Evolutionary conservation across 2,888 invertebrate genomes (phyloP).

Genomic region (Andrena fulva): DNA sequence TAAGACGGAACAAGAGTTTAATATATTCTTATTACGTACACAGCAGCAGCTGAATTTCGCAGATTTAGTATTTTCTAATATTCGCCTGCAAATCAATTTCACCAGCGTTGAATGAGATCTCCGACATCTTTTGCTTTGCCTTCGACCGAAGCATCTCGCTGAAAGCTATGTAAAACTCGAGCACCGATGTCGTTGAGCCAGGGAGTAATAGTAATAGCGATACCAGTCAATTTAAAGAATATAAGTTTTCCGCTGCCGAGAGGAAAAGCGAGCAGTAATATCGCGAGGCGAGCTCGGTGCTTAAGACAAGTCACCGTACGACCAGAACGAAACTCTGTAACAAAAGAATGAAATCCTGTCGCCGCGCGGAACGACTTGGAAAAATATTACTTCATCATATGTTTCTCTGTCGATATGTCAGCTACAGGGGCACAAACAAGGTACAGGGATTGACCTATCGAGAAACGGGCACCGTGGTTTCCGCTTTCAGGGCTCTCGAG

Average conservation of each 20-base stretch:
- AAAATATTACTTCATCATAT: constrained; percentile 73
- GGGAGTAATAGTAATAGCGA: constrained; percentile 14
- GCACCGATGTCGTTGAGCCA: neutral
- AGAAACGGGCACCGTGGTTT: constrained; percentile 45
- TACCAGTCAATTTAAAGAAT: constrained; percentile 46
- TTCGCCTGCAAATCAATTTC: neutral
- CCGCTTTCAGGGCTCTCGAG: constrained; percentile 11
- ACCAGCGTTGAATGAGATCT: neutral
- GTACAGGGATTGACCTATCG: constrained; percentile 50
- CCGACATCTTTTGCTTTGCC: neutral
- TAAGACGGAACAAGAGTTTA: too few species aligned
- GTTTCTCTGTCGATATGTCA: constrained; percentile 74
- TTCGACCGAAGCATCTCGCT: neutral
- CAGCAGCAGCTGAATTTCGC: too few species aligned
- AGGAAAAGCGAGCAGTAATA: constrained; percentile 40
- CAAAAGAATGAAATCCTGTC: constrained; percentile 57
- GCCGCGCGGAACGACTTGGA: constrained; percentile 49
- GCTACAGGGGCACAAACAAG: constrained; percentile 56
- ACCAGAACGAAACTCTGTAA: constrained; percentile 37
- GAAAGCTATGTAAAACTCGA: constrained; percentile 1
- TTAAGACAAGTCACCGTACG: constrained; percentile 51
- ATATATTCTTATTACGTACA: too few species aligned
- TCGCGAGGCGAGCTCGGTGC: constrained; percentile 37
- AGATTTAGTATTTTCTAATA: neutral
- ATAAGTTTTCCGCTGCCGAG: constrained; percentile 24